Evolutionary conservation across 2,888 invertebrate genomes (phyloP), one percentile per base, ranked within the genome.

Genomic region (Helleia helle): DNA sequence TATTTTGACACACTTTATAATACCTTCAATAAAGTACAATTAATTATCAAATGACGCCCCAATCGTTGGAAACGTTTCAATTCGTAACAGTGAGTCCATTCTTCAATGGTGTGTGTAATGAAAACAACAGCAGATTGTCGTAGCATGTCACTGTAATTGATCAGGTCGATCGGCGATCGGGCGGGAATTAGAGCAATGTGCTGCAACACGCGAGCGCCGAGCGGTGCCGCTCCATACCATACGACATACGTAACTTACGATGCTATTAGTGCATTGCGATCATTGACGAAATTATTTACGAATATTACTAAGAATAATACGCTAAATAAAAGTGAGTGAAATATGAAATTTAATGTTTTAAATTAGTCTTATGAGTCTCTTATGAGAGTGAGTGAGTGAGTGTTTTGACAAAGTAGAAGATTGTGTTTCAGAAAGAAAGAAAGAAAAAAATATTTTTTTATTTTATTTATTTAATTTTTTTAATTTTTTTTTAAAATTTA

Each of bases 171-270:
- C 18, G 28, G 30, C 14, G 18, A 12, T 11, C 18, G 18, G 31
- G 17, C 34, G 34, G 17, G 34, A 34, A 34, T 34, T 34, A 34
- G 34, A 34, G 34, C 34, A 34, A 34, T 22, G 34, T 34, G 34
- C 34, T 18, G 34, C 22, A 12, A 18, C 34, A 34, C 34, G 34
- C 34, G 34, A 34, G 18, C 18, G 18, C 34, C 34, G 34, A 34
- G 18, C 18, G 18, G 12, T 34, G 22, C 18, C 18, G 11, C n/a
- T n/a, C n/a, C n/a, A n/a, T n/a, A n/a, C n/a, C n/a, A n/a, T 15
- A 15, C 31, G 31, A n/a, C 31, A 31, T 31, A 34, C 34, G 34
- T 34, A 34, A 34, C 34, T 22, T 34, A 34, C 34, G 34, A 34
- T 34, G 34, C 22, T 34, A 34, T 18, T 34, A 31, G 31, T 11